Base-by-base conservation (phyloP, 2,888 invertebrate genomes). In the Pediacus dermestoides region DNA sequence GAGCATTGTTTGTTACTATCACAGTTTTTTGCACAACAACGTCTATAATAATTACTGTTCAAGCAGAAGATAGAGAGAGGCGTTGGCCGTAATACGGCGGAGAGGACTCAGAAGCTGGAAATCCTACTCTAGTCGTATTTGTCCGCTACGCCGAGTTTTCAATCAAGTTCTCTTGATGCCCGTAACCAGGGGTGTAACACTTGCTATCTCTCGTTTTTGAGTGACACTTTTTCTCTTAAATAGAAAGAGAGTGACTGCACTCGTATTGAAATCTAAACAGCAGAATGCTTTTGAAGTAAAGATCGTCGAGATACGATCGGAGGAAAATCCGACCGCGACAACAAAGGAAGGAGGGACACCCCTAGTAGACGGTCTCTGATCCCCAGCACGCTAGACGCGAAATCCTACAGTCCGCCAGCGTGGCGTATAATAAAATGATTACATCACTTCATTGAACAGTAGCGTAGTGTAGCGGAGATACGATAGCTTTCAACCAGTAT, bases 111-210 rank as follows among this genome's bases (percentile, higher is more conserved):
- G 56, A 56, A 52, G 57, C 57, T 59, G 56, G 58, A 63, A 64
- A 65, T 64, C 65, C 63, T 59, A 58, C 61, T 64, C 58, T 60
- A 61, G 60, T 61, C 61, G 62, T 60, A 65, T 64, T 64, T 61
- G 61, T 63, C 57, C 65, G 65, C 66, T 65, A 64, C 63, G 65
- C 51, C 62, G 64, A 56, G 63, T 66, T 67, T 66, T 66, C 65
- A 67, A 67, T 67, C 66, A 67, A 66, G 61, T 63, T 61, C 63
- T 59, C 64, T 64, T 64, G 64, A 66, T 61, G 57, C 60, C 53
- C 48, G 50, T 56, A 56, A 59, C 61, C 57, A 60, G 58, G 53
- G 58, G 56, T 59, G 58, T 56, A 52, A 50, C 48, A 50, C 45
- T 52, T 42, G 40, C 55, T 48, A 52, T 53, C 48, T 51, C 37